phyloP scores from a whole-genome alignment of 2,797 vertebrate species.

The Enteromius trimaculatus region DNA sequence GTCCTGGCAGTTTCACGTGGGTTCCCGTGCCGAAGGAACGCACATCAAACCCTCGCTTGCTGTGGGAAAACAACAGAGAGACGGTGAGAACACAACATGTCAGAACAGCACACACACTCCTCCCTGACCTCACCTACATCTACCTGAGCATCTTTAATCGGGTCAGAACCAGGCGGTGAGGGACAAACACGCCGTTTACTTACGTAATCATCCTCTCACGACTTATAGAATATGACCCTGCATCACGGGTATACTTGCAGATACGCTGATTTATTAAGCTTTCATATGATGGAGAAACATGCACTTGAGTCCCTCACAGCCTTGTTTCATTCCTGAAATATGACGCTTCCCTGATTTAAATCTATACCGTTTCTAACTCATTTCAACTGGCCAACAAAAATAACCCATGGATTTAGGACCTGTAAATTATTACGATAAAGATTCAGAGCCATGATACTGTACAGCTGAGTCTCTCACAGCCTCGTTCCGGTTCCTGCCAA shows the following conservation, averaged over 20 bases:
- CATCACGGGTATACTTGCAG: no score
- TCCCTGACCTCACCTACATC: background rate
- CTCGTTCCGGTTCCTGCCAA: no score
- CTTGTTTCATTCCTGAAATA: background rate
- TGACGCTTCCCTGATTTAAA: no score
- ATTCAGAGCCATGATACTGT: no score
- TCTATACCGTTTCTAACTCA: no score
- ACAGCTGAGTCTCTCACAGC: background rate
- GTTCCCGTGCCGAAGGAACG: slow-evolving; percentile 96
- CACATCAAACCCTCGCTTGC: slow-evolving; percentile 96
- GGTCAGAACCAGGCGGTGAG: background rate
- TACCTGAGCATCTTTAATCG: no score
- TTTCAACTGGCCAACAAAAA: no score
- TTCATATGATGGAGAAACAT: no score
- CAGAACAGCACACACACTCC: background rate
- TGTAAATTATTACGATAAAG: background rate
- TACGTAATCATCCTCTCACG: background rate
- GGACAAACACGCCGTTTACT: background rate
- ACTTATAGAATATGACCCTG: no score
- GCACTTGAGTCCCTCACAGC: background rate
- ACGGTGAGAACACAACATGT: slow-evolving; percentile 28
- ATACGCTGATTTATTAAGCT: no score
- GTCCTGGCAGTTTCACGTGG: slow-evolving; percentile 97
- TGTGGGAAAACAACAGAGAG: slow-evolving; percentile 72
- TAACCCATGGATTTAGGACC: no score